These are phyloP conservation scores for Paedocypris sp. DNA, from an alignment of 2,113 vertebrate species.

Conservation along the genomic window DNA sequence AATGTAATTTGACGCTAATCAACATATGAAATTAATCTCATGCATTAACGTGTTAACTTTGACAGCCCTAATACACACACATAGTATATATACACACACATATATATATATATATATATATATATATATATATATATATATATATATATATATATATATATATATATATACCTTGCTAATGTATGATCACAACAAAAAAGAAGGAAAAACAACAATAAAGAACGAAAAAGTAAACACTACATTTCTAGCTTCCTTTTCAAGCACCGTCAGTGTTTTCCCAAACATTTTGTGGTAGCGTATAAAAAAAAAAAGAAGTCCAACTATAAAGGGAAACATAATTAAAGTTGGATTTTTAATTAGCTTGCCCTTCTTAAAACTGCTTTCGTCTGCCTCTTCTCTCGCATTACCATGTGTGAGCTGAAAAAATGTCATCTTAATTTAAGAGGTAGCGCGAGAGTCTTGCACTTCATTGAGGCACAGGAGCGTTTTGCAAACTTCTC, in stretches of 20 bases:
- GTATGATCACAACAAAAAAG: no score
- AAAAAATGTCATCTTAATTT: conserved; percentile 19
- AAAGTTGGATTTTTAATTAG: conserved; percentile 24
- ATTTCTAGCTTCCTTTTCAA: not conserved
- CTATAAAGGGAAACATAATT: conserved; percentile 18
- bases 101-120: no score
- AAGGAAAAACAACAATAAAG: not conserved
- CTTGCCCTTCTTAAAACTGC: conserved; percentile 18
- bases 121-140: no score
- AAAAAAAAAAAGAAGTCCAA: conserved; percentile 2
- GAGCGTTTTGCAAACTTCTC: conserved; percentile 11
- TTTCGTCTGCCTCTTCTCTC: conserved; percentile 1
- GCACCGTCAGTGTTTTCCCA: not conserved
- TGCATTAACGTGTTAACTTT: no score
- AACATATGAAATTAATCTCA: no score
- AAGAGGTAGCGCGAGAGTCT: conserved; percentile 21
- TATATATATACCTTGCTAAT: no score
- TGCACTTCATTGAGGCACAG: conserved; percentile 10
- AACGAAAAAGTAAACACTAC: no score
- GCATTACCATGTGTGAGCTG: conserved; percentile 12
- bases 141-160: no score
- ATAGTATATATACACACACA: no score
- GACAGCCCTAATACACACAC: no score
- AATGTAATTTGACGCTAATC: no score
- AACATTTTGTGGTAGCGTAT: conserved; percentile 9